These are phyloP conservation scores for Bombus cullumanus DNA, from an alignment of 1,140 invertebrate genomes.

Conservation along the genomic window DNA sequence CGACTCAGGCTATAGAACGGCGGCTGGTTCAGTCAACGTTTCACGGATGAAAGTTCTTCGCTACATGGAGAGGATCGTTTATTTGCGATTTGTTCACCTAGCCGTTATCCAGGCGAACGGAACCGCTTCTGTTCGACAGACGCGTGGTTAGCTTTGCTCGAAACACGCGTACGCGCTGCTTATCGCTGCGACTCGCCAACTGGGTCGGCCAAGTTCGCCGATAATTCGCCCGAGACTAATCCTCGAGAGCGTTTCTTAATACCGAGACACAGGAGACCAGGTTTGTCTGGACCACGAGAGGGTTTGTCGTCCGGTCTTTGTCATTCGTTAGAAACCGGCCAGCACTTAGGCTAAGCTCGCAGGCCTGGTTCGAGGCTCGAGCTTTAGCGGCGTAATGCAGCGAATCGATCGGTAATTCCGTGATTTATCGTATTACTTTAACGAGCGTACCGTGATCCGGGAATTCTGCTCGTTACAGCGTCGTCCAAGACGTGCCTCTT, in stretches of 20 bases:
- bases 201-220: neutral
- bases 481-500: neutral
- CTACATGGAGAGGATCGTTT: neutral
- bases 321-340: neutral
- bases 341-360: neutral
- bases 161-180: neutral
- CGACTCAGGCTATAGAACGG: neutral
- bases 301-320: neutral
- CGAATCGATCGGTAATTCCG: constrained; percentile 27
- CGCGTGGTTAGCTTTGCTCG: neutral
- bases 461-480: neutral
- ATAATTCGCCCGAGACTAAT: neutral
- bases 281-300: neutral
- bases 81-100: neutral
- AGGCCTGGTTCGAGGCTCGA: neutral
- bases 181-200: neutral
- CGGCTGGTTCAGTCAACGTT: neutral
- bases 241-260: neutral
- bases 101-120: neutral
- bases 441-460: neutral
- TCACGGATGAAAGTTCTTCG: neutral
- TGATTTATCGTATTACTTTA: constrained; percentile 39
- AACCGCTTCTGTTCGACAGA: neutral
- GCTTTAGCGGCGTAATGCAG: neutral
- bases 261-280: neutral